These are phyloP conservation scores for Coptotermes formosanus DNA, from an alignment of 1,140 invertebrate genomes.

Conservation along the genomic window DNA sequence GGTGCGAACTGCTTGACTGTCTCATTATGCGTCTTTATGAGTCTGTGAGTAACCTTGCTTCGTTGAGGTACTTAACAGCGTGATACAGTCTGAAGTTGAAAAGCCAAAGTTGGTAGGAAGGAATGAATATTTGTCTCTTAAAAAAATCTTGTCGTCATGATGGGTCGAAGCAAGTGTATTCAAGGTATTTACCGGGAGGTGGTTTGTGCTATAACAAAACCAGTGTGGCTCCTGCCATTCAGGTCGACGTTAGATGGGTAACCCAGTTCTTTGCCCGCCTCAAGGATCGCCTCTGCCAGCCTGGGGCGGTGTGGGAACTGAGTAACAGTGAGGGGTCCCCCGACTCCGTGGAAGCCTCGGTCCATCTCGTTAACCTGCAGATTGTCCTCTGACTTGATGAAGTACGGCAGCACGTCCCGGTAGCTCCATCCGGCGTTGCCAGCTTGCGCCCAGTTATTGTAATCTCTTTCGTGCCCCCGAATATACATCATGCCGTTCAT, in stretches of 20 bases:
- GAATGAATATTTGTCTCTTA: too few species aligned
- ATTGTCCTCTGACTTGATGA: constrained; percentile 54
- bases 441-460: constrained; percentile 66
- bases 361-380: constrained; percentile 45
- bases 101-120: too few species aligned
- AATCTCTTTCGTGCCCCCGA: constrained; percentile 70
- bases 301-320: constrained; percentile 55
- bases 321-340: constrained; percentile 49
- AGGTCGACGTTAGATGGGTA: constrained; percentile 55
- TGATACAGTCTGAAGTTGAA: too few species aligned
- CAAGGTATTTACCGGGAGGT: constrained; percentile 47
- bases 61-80: too few species aligned
- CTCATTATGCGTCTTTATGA: too few species aligned
- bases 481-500: constrained; percentile 83
- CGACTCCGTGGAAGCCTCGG: constrained; percentile 44
- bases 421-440: constrained; percentile 57
- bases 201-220: constrained; percentile 54
- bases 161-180: too few species aligned
- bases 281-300: constrained; percentile 55
- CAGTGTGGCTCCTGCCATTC: constrained; percentile 53
- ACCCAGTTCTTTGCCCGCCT: constrained; percentile 57
- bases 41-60: too few species aligned
- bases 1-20: too few species aligned
- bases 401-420: constrained; percentile 56
- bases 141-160: too few species aligned